phyloP scores from a whole-genome alignment of 2,113 vertebrate genomes.

The Tachysurus fulvidraco region DNA sequence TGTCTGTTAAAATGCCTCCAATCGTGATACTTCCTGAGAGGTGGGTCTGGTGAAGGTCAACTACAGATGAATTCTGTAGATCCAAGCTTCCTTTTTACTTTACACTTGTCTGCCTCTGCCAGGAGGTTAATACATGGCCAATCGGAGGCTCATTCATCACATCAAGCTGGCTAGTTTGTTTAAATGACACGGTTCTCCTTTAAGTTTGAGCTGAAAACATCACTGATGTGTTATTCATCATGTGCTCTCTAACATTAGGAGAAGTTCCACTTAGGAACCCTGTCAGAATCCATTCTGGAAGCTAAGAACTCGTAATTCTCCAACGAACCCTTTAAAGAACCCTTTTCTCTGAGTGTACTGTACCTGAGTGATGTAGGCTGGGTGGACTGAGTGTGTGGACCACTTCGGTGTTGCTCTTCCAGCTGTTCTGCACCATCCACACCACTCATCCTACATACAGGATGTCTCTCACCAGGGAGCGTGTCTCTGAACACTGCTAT shows the following conservation, averaged over 20 bases:
- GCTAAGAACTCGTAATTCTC: too few relatives aligned
- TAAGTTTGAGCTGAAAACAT: neutral
- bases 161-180: neutral
- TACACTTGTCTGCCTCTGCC: neutral
- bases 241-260: neutral
- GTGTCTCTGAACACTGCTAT: neutral
- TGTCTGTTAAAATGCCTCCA: neutral
- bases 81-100: neutral
- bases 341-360: too few relatives aligned
- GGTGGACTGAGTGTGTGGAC: too few relatives aligned
- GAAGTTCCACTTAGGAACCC: neutral
- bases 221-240: neutral
- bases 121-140: neutral
- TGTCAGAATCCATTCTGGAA: too few relatives aligned
- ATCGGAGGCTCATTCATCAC: neutral
- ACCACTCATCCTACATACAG: too few relatives aligned
- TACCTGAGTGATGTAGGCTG: too few relatives aligned
- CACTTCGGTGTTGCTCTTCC: too few relatives aligned
- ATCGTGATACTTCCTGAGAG: neutral
- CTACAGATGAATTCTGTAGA: neutral
- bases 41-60: too few relatives aligned
- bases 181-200: neutral
- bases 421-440: too few relatives aligned
- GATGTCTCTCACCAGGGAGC: neutral
- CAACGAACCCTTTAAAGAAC: too few relatives aligned